phyloP scores from a whole-genome alignment of 2,797 vertebrate species.

The Neosilurus mollespiculum region DNA sequence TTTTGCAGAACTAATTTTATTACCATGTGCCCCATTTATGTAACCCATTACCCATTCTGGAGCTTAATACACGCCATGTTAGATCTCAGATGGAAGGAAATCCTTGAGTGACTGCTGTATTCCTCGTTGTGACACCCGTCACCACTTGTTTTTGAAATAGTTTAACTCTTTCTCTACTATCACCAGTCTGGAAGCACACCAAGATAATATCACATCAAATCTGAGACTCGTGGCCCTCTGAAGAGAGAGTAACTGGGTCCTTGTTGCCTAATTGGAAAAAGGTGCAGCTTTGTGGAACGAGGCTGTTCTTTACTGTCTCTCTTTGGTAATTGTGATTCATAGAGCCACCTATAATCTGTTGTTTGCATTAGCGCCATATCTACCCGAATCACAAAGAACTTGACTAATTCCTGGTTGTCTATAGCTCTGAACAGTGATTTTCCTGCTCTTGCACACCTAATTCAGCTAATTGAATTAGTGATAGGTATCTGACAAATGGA shows the following conservation, averaged over 20 bases:
- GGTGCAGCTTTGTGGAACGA: conserved; percentile 40
- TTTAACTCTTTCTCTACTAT: conserved; percentile 1
- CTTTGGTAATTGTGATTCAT: conserved; percentile 37
- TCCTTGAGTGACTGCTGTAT: conserved; percentile 28
- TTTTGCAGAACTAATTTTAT: no score
- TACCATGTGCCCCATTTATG: neutral
- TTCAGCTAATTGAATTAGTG: neutral
- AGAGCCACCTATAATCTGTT: conserved; percentile 27
- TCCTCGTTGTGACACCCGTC: conserved; percentile 27
- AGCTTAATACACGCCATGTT: neutral
- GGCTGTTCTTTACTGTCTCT: conserved; percentile 34
- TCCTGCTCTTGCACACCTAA: neutral
- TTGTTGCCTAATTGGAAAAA: conserved; percentile 34
- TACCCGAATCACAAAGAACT: conserved; percentile 3
- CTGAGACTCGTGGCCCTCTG: conserved; percentile 9
- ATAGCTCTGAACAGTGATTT: neutral
- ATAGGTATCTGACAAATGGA: neutral
- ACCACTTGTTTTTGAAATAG: conserved; percentile 21
- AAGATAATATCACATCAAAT: conserved; percentile 11
- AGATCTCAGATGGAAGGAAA: neutral
- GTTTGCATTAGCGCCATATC: conserved; percentile 25
- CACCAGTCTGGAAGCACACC: neutral
- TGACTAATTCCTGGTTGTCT: neutral
- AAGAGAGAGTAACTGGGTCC: conserved; percentile 25
- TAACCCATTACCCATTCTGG: neutral